Base-by-base conservation (phyloP, 2,113 vertebrate species). In the Microtus oregoni region DNA sequence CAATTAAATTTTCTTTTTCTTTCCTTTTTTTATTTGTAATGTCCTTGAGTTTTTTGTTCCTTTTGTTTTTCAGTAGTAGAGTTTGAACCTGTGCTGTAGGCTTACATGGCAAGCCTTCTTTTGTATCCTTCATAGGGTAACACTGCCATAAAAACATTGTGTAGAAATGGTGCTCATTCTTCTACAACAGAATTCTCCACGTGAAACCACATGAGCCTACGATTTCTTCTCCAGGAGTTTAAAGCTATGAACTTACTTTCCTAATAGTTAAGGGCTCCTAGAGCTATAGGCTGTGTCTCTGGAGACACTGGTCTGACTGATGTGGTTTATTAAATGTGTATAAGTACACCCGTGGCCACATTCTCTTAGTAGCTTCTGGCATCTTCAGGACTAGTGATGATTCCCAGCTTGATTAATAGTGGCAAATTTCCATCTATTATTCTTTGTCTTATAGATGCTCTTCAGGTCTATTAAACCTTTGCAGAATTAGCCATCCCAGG, bases 161-260 rank as follows among this genome's bases (percentile, higher is more conserved):
- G 3, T 28, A 94, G 61, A 94, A 87, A 87, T 75, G 11, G 44
- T 75, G 7, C 28, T 86, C 24, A 92, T 70, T 50, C 41, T 76
- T 67, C 20, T 89, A 30, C 17, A 14, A 19, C 35, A 82, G 52
- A 63, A 44, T 85, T 65, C 58, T 82, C 55, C 50, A 58, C 7
- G 11, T 50, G 67, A 95, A 92, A 81, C 3, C 67, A 79, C 41
- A 7, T 26, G 32, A 22, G 13, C 2, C 68, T 50, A 20, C 41
- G 72, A 89, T 78, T 79, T 61, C 55, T 68, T 95, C 85, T 47
- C 47, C 55, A 89, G 13, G 32, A 89, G 72, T 68, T 61, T 79
- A 32, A 85, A 96, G 63, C 20, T 52, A 85, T 7, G 61, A 88
- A 79, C 77, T 86, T 22, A 52, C 38, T 96, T 79, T 95, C n/a